Evolutionary conservation across 2,888 invertebrate species (phyloP), one percentile per base, ranked within the genome.

Genomic region (Harmothoe impar): DNA sequence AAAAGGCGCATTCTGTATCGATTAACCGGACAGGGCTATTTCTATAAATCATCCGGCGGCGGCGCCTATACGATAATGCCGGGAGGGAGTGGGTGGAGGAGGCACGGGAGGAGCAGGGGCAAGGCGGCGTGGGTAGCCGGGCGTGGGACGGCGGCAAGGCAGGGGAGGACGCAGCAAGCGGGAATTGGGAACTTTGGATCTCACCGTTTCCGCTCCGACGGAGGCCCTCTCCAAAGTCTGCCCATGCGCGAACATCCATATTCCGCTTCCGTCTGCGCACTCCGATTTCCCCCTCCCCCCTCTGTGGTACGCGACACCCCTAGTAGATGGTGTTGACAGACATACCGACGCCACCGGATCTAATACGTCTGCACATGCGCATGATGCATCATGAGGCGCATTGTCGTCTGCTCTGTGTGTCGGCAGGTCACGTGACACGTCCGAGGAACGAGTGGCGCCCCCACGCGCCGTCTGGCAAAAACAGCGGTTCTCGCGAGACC

Each of bases 1-100:
- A 84, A 43, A 84, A 84, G 51, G 84, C 35, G 84, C 35, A 84
- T 84, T 84, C 84, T 84, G 84, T 84, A 84, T 84, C 84, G 84
- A 84, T 84, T 84, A 84, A 84, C 35, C 84, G 84, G 84, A 84
- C 43, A 35, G 51, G 84, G 51, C 84, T n/a, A 84, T 84, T 84
- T 84, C 84, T 84, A 84, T 84, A 84, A 84, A 84, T 84, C 84
- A 84, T 35, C 51, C 84, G 20, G 43, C n/a, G 43, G n/a, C 35
- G 20, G n/a, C 20, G 84, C n/a, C 29, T 84, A 23, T 43, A 84
- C 7, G 84, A 84, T 84, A 84, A 84, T 84, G 51, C 84, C 84
- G 29, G 43, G 84, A 7, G 84, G 72, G 72, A 5, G 29, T 12
- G 72, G 25, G 29, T 20, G 43, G 84, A 35, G 33, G 43, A 29